These are phyloP conservation scores for Quiscalus mexicanus DNA, from an alignment of 2,113 vertebrate species.

Conservation along the genomic window DNA sequence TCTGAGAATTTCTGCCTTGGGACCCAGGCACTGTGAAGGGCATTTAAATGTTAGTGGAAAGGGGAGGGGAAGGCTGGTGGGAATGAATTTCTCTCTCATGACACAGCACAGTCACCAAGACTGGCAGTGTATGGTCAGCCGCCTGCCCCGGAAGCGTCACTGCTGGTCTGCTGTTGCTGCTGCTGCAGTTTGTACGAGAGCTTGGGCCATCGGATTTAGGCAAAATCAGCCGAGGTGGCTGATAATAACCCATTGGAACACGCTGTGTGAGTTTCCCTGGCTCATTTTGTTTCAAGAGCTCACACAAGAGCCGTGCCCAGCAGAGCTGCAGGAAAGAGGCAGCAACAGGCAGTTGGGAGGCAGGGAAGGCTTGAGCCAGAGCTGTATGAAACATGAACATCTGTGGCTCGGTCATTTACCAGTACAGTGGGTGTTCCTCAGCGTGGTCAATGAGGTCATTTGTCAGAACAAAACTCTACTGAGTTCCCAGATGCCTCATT, in stretches of 20 bases:
- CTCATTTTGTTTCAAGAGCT: not conserved
- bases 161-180: not conserved
- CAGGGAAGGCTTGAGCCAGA: not conserved
- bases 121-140: not conserved
- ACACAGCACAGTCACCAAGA: not conserved
- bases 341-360: not conserved
- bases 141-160: not conserved
- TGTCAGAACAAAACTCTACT: constrained; percentile 49
- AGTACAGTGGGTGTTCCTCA: constrained; percentile 34
- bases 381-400: not conserved
- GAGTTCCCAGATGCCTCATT: constrained; percentile 24
- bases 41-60: not conserved
- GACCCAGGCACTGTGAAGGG: not conserved
- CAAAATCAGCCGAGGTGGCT: not conserved
- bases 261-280: fast-evolving
- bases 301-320: not conserved
- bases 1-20: not conserved
- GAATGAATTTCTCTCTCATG: not conserved
- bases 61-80: not conserved
- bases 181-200: not conserved
- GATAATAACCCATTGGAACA: not conserved
- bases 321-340: not conserved
- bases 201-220: not conserved
- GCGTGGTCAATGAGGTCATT: constrained; percentile 6
- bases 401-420: constrained; percentile 22